Evolutionary conservation across 1,140 invertebrate species (phyloP), one percentile per base, ranked within the genome.

Genomic region (Dendroctonus valens): DNA sequence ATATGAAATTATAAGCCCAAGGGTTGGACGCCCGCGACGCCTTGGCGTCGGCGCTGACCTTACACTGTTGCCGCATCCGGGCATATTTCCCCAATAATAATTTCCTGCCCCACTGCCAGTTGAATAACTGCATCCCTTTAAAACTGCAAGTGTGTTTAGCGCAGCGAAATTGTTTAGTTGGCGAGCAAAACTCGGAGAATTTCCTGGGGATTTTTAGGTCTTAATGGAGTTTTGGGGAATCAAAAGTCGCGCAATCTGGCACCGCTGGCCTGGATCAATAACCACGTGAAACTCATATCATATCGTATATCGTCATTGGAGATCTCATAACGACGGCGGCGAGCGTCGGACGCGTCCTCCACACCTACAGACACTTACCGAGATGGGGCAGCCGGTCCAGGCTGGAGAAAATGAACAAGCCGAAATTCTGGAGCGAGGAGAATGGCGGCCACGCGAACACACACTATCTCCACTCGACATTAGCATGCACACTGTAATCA

Each of bases 231-330:
- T 26, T 26, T 26, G 26, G 26, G 26, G 26, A 26, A 26, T 26
- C 26, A 26, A 26, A 26, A 46, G 42, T 46, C 8, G 12, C 8
- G 12, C 12, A 9, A 52, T 41, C 11, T 51, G 67, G 53, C 67
- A 51, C 42, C 69, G 42, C 15, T 40, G 59, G 9, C 12, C 71
- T 68, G 61, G 74, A 76, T 75, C 74, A 72, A 77, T 76, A 73
- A 60, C 70, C 73, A 73, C 73, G 73, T 73, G 74, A 71, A 69
- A 49, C 70, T 72, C 72, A 75, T 75, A 75, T 75, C 74, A 74
- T 75, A 75, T 74, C 70, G 71, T 73, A 75, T 74, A 75, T 75
- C 73, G 73, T 73, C 74, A 75, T 74, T 75, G 73, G 74, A 75
- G 67, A 71, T 69, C 67, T 73, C 72, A 75, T 74, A 74, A 73